Conservation (phyloP, 1,140 invertebrate genomes). For the Cardiocondyla obscurior region DNA sequence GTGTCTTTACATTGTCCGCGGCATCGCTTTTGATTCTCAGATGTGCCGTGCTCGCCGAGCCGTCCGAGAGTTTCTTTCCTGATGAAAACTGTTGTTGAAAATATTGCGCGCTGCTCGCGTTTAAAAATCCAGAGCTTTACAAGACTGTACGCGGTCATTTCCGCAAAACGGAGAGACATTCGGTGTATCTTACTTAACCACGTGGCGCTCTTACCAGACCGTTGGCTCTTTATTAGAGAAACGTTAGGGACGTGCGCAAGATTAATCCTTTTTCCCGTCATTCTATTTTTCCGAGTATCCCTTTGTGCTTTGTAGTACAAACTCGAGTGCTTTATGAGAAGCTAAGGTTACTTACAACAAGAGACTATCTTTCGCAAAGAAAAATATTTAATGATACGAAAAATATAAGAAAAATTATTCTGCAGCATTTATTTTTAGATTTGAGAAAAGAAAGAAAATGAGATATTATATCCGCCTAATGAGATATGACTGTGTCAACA, state of each 20-base stretch:
- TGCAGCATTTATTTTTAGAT: neutral
- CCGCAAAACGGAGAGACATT: neutral
- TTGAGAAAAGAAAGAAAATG: neutral
- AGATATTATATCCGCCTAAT: neutral
- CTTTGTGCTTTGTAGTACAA: conserved; percentile 36
- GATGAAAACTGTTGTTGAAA: neutral
- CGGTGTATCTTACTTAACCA: conserved; percentile 19
- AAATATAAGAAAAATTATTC: conserved; percentile 12
- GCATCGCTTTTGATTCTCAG: neutral
- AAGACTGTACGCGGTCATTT: conserved; percentile 1
- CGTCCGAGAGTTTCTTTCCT: neutral
- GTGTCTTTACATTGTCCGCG: neutral
- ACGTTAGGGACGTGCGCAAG: conserved; percentile 1
- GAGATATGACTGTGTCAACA: neutral
- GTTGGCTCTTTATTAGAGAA: conserved; percentile 30
- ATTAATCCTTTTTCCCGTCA: conserved; percentile 38
- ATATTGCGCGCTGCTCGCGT: neutral
- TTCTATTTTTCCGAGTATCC: conserved; percentile 26
- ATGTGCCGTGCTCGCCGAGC: neutral
- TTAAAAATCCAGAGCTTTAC: conserved; percentile 2
- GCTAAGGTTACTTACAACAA: neutral
- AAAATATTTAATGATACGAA: conserved; percentile 14
- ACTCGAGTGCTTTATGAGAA: conserved; percentile 11
- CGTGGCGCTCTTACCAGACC: neutral
- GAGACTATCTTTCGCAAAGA: neutral